Evolutionary conservation across 1,140 invertebrate genomes (phyloP).

Genomic region (Drosophila willistoni): DNA sequence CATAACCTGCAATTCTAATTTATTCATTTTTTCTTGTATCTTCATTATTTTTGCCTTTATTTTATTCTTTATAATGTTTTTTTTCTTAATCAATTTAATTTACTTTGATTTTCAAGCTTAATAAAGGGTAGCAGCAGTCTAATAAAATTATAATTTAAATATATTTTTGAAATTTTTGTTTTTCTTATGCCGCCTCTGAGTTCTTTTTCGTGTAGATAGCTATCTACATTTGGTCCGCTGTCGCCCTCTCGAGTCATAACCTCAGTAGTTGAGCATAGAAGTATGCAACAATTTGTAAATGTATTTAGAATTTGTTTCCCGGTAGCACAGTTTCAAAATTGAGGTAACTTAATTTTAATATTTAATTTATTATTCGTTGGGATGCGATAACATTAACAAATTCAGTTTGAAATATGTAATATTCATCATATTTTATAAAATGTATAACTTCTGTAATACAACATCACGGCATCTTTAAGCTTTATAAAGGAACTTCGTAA

Average conservation of each 20-base stretch:
- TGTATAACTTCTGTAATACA: background rate
- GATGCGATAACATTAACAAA: no score
- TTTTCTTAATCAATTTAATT: no score
- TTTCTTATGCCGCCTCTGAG: background rate
- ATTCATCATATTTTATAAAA: no score
- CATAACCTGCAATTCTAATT: no score
- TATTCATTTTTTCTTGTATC: no score
- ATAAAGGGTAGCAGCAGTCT: background rate
- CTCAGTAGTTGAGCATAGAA: background rate
- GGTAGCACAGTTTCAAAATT: no score
- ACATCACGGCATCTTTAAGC: background rate
- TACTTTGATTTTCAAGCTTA: no score
- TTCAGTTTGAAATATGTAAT: no score
- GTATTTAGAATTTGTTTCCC: background rate
- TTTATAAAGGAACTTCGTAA: background rate
- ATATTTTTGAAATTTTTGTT: background rate
- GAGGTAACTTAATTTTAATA: no score
- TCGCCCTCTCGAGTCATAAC: background rate
- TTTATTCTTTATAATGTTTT: no score
- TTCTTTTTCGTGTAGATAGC: background rate
- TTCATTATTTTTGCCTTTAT: no score
- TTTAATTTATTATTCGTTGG: no score
- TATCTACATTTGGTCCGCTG: background rate
- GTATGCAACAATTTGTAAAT: background rate
- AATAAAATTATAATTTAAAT: background rate